A percentile compares a stretch with the other conserved stretches of the same genome.
Evolutionary conservation across 2,797 vertebrate genomes (phyloP).

Genomic region (Choloepus didactylus): DNA sequence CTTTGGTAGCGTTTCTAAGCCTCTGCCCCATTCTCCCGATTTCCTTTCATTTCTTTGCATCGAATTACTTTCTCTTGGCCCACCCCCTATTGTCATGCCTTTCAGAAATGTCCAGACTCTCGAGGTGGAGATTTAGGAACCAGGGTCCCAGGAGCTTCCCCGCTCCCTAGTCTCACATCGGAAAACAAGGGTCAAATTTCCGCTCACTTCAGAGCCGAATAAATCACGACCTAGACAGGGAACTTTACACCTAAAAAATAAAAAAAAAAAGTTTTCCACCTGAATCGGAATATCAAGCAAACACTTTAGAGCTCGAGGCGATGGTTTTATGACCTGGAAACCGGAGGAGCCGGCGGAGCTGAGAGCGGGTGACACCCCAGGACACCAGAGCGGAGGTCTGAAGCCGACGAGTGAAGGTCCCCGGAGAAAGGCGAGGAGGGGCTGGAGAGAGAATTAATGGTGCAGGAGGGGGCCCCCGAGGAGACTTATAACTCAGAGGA

Average conservation of each 20-base stretch:
- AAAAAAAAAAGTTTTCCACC: conserved; percentile 63
- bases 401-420: too few relatives aligned
- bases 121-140: conserved; percentile 70
- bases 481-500: neutral
- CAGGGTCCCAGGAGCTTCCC: conserved; percentile 63
- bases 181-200: conserved; percentile 83
- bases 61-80: conserved; percentile 58
- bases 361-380: neutral
- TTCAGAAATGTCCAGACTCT: conserved; percentile 68
- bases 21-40: neutral
- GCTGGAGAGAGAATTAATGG: neutral
- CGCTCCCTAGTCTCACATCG: conserved; percentile 72
- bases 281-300: conserved; percentile 66
- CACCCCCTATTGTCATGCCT: conserved; percentile 73
- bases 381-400: neutral
- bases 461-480: neutral
- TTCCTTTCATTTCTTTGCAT: conserved; percentile 76
- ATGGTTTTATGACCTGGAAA: conserved; percentile 63
- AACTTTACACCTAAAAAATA: conserved; percentile 66
- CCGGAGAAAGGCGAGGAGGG: neutral
- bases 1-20: neutral
- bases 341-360: neutral
- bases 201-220: conserved; percentile 72
- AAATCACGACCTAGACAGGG: conserved; percentile 74
- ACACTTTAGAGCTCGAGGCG: conserved; percentile 51